Evolutionary conservation across 2,113 vertebrate species (phyloP).

Genomic region (Sturnira hondurensis): DNA sequence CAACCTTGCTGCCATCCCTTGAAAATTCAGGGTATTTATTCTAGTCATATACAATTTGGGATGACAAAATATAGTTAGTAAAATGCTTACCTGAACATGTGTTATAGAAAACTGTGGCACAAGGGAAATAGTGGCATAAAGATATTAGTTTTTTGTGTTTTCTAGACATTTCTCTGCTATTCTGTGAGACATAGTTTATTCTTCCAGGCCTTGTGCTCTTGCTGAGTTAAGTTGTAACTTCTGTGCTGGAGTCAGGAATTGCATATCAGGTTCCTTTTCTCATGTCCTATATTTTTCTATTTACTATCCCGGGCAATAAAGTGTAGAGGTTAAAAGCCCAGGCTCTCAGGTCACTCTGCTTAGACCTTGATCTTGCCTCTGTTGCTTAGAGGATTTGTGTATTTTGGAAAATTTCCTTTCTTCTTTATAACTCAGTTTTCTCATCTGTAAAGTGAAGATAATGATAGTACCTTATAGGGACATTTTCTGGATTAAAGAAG

Average conservation of each 20-base stretch:
- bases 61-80: conserved; percentile 25
- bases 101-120: neutral
- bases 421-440: neutral
- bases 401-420: neutral
- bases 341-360: neutral
- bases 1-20: neutral
- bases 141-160: conserved; percentile 1
- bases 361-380: neutral
- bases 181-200: neutral
- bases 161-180: neutral
- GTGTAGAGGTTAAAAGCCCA: neutral
- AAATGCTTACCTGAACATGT: neutral
- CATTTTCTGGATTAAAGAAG: neutral
- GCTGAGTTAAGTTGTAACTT: neutral
- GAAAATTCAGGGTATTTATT: conserved; percentile 14
- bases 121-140: neutral
- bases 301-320: neutral
- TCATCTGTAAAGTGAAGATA: neutral
- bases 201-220: neutral
- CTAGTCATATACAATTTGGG: neutral
- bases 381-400: neutral
- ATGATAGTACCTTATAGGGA: neutral
- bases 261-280: neutral
- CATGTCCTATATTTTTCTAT: neutral
- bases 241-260: neutral